Evolutionary conservation across 2,113 vertebrate species (phyloP).

Genomic region (Pseudopodoces humilis): DNA sequence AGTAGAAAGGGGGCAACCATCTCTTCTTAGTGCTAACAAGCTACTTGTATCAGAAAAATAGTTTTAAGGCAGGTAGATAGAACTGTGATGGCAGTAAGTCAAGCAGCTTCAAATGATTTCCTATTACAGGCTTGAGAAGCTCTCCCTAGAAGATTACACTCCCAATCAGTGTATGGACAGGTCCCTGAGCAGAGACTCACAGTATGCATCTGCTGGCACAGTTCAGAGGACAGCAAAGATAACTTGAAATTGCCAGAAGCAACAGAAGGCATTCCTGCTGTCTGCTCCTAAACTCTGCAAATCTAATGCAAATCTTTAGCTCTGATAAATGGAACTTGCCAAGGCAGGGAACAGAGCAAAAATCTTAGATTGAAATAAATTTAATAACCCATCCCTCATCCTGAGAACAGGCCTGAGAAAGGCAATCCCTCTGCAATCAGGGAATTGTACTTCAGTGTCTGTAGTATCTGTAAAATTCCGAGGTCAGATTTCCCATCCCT

Average conservation of each 20-base stretch:
- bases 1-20: not conserved
- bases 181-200: not conserved
- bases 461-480: not conserved
- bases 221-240: conserved; percentile 29
- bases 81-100: not conserved
- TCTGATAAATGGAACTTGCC: conserved; percentile 1
- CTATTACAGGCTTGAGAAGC: not conserved
- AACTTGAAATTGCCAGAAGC: conserved; percentile 43
- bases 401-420: not conserved
- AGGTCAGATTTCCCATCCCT: not conserved
- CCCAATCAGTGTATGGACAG: not conserved
- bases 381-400: not conserved
- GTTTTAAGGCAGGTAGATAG: not conserved
- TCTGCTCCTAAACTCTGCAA: conserved; percentile 44
- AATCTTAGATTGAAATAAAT: not conserved
- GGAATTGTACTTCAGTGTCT: not conserved
- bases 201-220: not conserved
- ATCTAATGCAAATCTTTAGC: conserved; percentile 30
- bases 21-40: not conserved
- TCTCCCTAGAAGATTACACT: not conserved
- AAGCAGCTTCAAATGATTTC: conserved; percentile 1
- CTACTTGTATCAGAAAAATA: not conserved
- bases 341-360: conserved; percentile 29
- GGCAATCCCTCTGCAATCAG: not conserved
- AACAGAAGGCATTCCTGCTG: conserved; percentile 46